Base-by-base conservation (phyloP, 2,888 invertebrate species). In the Emmelina monodactyla region DNA sequence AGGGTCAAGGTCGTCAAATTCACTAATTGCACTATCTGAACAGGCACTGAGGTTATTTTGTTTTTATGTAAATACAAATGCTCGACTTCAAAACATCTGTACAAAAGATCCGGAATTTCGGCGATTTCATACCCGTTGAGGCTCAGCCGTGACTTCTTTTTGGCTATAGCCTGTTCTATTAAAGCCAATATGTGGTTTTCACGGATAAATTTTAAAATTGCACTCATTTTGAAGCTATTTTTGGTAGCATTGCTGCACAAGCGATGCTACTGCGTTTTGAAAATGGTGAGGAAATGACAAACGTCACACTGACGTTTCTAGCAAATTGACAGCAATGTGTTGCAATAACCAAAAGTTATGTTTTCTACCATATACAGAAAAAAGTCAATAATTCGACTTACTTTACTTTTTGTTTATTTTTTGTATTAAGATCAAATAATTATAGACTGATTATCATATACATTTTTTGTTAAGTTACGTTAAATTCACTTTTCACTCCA, bases 151-250 rank as follows among this genome's bases (percentile, higher is more conserved):
- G 82, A 81, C 28, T 84, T 80, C 58, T 83, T 85, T 51, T 83
- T 83, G 19, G 65, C 66, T 37, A 83, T 73, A 7, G 84, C 86
- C 53, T 84, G 82, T 68, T 88, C 88, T 49, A 88, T 85, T 46
- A 85, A 78, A 22, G 86, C 86, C 50, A 86, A 58, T 54, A 86
- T 84, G 53, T 87, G 85, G 58, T 87, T 85, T 64, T 84, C 83
- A 63, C 85, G 86, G 52, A 88, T 83, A 64, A 85, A 88, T 66
- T 86, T 83, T 62, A 85, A 82, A 51, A 88, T 78, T 52, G 80
- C 81, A 76, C 85, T 86, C 85, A 86, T 86, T 71, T 67, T 78
- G 55, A 37, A 33, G 45, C 46, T 59, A 55, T 60, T 59, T 59
- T 56, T 57, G 53, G 53, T 61, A 51, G 56, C 63, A 61, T 62